These are phyloP conservation scores for Trissolcus basalis DNA, from an alignment of 1,140 invertebrate genomes.

Conservation along the genomic window DNA sequence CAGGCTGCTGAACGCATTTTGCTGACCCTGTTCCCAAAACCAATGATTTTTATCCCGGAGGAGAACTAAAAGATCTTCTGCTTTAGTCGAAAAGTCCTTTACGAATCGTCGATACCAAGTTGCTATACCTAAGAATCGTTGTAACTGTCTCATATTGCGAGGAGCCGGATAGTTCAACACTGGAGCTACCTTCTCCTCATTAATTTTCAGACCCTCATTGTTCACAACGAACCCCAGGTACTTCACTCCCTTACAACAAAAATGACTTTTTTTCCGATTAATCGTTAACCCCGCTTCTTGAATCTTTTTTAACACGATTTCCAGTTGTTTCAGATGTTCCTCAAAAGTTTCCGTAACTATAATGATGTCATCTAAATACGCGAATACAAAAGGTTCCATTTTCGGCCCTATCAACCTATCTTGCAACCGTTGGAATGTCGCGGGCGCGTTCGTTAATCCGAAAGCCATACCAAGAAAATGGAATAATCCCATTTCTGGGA, in stretches of 20 bases:
- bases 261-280: slow-evolving; percentile 58
- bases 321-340: not conserved
- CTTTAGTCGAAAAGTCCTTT: slow-evolving; percentile 68
- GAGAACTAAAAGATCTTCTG: slow-evolving; percentile 62
- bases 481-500: slow-evolving; percentile 23
- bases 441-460: slow-evolving; percentile 26
- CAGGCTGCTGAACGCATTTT: slow-evolving; percentile 52
- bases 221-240: not conserved
- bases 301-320: not conserved
- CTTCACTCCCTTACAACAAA: not conserved
- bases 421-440: slow-evolving; percentile 32
- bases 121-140: slow-evolving; percentile 55
- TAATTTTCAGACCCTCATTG: slow-evolving; percentile 15
- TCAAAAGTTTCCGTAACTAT: slow-evolving; percentile 16
- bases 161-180: slow-evolving; percentile 60
- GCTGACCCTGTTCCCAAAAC: slow-evolving; percentile 48
- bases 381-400: slow-evolving; percentile 15
- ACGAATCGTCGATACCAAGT: slow-evolving; percentile 73
- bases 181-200: slow-evolving; percentile 60
- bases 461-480: slow-evolving; percentile 23
- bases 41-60: slow-evolving; percentile 25
- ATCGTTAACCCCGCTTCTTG: not conserved
- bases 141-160: slow-evolving; percentile 39
- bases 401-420: slow-evolving; percentile 8
- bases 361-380: slow-evolving; percentile 39